Conservation (phyloP, 2,888 invertebrate species). For the Drosophila parthenogenetica region DNA sequence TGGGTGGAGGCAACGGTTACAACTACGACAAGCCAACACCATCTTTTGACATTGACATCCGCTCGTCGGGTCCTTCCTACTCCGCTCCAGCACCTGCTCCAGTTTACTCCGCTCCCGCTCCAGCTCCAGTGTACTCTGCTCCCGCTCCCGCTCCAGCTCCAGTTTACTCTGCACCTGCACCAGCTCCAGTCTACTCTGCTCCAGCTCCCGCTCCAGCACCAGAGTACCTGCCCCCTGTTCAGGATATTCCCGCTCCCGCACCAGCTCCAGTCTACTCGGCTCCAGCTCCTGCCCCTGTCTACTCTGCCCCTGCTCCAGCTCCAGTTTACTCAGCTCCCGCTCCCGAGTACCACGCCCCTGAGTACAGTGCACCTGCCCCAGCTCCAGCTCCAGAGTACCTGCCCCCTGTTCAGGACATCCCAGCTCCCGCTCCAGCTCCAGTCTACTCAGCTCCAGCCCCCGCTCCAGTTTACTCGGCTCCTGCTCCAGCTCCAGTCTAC, state of each 20-base stretch:
- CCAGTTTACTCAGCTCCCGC: slow-evolving; percentile 44
- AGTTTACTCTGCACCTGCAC: slow-evolving; percentile 41
- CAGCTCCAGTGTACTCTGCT: slow-evolving; percentile 48
- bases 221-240: slow-evolving; percentile 48
- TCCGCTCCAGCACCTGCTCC: slow-evolving; percentile 42
- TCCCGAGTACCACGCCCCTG: slow-evolving; percentile 30
- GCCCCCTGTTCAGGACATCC: slow-evolving; percentile 46
- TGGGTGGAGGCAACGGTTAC: slow-evolving; percentile 69
- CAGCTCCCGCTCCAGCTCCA: slow-evolving; percentile 45
- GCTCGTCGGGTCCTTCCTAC: slow-evolving; percentile 50
- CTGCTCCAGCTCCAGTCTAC: slow-evolving; percentile 49
- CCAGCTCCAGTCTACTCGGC: slow-evolving; percentile 51
- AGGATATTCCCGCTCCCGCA: slow-evolving; percentile 44
- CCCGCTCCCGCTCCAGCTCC: slow-evolving; percentile 45
- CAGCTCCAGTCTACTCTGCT: slow-evolving; percentile 42
- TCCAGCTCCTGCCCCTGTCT: slow-evolving; percentile 51
- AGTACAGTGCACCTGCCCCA: slow-evolving; percentile 45
- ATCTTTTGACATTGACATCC: slow-evolving; percentile 65
- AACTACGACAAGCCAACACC: slow-evolving; percentile 64
- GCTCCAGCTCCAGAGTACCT: slow-evolving; percentile 45
- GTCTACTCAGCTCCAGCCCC: slow-evolving; percentile 54
- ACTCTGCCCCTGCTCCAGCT: slow-evolving; percentile 49
- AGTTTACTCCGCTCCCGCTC: slow-evolving; percentile 47
- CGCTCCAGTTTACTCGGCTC: slow-evolving; percentile 49
- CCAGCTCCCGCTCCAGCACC: slow-evolving; percentile 46